These are phyloP conservation scores for Cloeon dipterum DNA, from an alignment of 2,888 invertebrate species.

Conservation along the genomic window DNA sequence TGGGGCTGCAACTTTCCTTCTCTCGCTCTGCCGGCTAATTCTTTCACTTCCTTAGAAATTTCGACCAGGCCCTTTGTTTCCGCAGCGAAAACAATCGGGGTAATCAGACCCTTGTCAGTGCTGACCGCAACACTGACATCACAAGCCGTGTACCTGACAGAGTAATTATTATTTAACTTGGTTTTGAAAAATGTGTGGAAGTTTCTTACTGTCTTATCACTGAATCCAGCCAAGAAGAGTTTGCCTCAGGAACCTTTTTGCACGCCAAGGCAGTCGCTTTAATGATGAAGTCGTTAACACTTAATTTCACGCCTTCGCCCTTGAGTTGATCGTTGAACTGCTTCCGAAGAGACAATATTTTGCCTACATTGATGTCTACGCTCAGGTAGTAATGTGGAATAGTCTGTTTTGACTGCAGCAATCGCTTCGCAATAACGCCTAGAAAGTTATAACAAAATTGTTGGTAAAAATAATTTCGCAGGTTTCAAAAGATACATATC, in stretches of 20 bases:
- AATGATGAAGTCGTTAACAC: slow-evolving; percentile 88
- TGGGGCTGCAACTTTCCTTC: slow-evolving; percentile 75
- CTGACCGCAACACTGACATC: slow-evolving; percentile 96
- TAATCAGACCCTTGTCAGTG: slow-evolving; percentile 83
- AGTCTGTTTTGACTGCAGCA: slow-evolving; percentile 66
- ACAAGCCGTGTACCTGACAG: slow-evolving; percentile 58
- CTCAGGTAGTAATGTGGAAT: slow-evolving; percentile 95
- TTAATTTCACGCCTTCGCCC: slow-evolving; percentile 42
- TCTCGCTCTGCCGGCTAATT: slow-evolving; percentile 64
- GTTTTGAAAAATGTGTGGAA: neutral
- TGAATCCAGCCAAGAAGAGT: slow-evolving; percentile 86
- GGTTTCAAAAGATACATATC: too few relatives aligned
- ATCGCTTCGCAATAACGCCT: slow-evolving; percentile 73
- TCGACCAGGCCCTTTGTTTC: slow-evolving; percentile 71
- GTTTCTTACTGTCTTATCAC: slow-evolving; percentile 68
- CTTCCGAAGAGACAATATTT: slow-evolving; percentile 42
- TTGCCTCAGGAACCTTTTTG: slow-evolving; percentile 75
- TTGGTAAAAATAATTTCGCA: too few relatives aligned
- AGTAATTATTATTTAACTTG: neutral
- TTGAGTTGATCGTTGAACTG: slow-evolving; percentile 50
- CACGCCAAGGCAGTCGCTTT: slow-evolving; percentile 82
- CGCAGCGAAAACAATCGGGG: slow-evolving; percentile 84
- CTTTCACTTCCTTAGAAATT: slow-evolving; percentile 58
- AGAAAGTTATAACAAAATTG: too few relatives aligned
- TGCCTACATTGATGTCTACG: slow-evolving; percentile 64